These are phyloP conservation scores for Zootoca vivipara DNA, from an alignment of 2,113 vertebrate species.

Conservation along the genomic window DNA sequence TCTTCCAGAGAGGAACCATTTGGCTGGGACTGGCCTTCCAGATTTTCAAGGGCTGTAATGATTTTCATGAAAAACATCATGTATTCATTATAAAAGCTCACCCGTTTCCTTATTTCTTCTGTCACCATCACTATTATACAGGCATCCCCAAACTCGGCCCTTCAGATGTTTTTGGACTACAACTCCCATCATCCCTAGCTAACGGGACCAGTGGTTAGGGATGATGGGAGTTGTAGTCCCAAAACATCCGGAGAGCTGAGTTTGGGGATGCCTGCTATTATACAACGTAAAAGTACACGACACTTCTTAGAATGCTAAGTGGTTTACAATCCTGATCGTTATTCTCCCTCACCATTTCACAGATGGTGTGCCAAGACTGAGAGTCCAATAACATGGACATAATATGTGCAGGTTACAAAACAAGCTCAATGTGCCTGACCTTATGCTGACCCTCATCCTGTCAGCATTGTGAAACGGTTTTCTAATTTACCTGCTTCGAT, in stretches of 20 bases:
- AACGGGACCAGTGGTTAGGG: no score
- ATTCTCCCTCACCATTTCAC: neutral
- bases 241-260: no score
- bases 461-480: neutral
- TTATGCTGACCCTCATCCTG: neutral
- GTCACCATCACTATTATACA: neutral
- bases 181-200: no score
- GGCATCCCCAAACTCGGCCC: no score
- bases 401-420: neutral
- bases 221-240: no score
- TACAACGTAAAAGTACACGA: no score
- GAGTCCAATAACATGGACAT: neutral
- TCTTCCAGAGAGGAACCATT: conserved; percentile 82
- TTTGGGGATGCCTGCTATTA: no score
- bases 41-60: conserved; percentile 85
- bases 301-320: neutral
- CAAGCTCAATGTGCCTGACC: neutral
- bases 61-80: conserved; percentile 26
- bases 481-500: neutral
- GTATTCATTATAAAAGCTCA: neutral
- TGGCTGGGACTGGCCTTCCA: conserved; percentile 79
- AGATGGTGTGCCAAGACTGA: neutral
- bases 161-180: no score
- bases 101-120: neutral
- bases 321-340: neutral